A percentile compares a stretch with the other conserved stretches of the same genome.
Conservation (phyloP, 2,113 vertebrate genomes). For the Myotis brandtii region DNA sequence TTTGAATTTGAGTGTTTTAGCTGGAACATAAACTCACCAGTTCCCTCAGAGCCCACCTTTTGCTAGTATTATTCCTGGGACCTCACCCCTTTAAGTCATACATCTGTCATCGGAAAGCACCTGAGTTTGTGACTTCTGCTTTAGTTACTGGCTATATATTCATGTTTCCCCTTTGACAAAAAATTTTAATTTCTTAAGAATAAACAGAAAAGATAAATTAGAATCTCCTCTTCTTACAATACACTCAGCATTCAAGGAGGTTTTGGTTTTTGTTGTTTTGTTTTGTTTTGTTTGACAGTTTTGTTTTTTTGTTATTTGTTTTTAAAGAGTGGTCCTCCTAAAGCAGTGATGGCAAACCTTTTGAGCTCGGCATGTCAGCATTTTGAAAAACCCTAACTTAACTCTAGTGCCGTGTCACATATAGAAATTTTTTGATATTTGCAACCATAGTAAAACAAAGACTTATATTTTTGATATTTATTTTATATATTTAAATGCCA, state of each 20-base stretch:
- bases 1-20: background rate
- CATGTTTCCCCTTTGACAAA: background rate
- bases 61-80: background rate
- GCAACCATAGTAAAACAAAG: no score
- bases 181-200: slow-evolving; percentile 41
- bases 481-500: no score
- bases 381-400: no score
- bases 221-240: background rate
- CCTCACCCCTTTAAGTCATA: background rate
- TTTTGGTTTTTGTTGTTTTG: background rate
- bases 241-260: background rate
- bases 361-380: no score
- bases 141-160: background rate
- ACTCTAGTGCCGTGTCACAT: no score
- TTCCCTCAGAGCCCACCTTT: background rate
- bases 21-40: background rate
- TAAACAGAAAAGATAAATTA: background rate
- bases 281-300: background rate
- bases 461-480: no score
- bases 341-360: background rate
- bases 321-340: background rate
- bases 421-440: no score
- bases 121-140: background rate
- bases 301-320: background rate
- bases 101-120: background rate